Evolutionary conservation across 2,888 invertebrate species (phyloP).

Genomic region (Smittia sp.): DNA sequence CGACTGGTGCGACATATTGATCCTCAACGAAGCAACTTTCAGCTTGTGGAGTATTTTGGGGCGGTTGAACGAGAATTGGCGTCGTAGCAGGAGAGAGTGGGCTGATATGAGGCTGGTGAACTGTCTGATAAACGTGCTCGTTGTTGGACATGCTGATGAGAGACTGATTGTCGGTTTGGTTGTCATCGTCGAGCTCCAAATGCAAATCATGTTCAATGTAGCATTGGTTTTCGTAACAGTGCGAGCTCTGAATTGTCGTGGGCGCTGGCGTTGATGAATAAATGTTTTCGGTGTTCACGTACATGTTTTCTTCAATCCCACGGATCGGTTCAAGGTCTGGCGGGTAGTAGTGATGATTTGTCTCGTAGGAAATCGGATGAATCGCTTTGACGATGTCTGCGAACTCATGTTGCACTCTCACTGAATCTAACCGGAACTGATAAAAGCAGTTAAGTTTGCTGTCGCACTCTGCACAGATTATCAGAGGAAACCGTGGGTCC

Average conservation of each 20-base stretch:
- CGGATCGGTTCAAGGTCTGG: background rate
- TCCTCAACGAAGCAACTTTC: background rate
- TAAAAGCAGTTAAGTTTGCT: conserved; percentile 19
- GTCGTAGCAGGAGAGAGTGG: conserved; percentile 1
- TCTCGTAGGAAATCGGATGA: background rate
- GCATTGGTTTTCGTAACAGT: background rate
- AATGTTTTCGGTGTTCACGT: background rate
- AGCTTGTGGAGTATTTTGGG: background rate
- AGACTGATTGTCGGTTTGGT: conserved; percentile 17
- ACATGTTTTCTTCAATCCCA: background rate
- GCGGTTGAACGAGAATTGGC: background rate
- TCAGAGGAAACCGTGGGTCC: background rate
- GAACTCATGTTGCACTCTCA: conserved; percentile 33
- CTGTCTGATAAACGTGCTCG: conserved; percentile 10
- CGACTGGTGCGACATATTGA: background rate
- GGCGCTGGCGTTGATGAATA: conserved; percentile 10
- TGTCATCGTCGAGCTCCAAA: conserved; percentile 22
- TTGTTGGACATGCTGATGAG: background rate
- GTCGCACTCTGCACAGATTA: conserved; percentile 33
- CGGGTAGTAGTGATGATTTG: background rate
- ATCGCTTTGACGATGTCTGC: conserved; percentile 21
- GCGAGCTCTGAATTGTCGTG: background rate
- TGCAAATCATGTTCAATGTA: conserved; percentile 13
- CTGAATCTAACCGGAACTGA: conserved; percentile 22
- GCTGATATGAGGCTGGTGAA: background rate